These are phyloP conservation scores for Caerostris extrusa DNA, from an alignment of 1,140 invertebrate genomes.

Conservation along the genomic window DNA sequence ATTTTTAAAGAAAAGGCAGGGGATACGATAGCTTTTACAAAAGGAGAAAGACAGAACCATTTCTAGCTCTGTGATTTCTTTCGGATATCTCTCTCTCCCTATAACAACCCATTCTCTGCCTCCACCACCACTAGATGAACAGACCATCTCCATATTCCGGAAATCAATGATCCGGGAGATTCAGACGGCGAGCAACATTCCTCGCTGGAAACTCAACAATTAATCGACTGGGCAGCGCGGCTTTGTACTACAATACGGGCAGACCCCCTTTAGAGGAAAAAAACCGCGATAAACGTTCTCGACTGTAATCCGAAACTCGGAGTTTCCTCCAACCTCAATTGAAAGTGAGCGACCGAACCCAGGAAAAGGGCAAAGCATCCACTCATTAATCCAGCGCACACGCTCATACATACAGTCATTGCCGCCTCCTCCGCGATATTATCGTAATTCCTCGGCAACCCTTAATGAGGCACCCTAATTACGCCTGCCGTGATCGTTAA, in stretches of 20 bases:
- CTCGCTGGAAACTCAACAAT: constrained; percentile 10
- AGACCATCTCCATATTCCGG: neutral
- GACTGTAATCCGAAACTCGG: constrained; percentile 46
- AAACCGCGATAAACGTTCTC: constrained; percentile 68
- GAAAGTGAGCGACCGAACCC: constrained; percentile 67
- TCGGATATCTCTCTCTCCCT: neutral
- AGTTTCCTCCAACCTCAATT: constrained; percentile 67
- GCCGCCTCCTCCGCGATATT: constrained; percentile 76
- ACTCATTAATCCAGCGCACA: constrained; percentile 73
- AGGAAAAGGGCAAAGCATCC: constrained; percentile 72
- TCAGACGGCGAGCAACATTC: neutral
- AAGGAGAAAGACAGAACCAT: neutral
- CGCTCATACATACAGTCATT: constrained; percentile 67
- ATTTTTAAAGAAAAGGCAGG: neutral
- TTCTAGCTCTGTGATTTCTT: neutral
- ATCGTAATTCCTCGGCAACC: constrained; percentile 77
- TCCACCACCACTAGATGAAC: neutral
- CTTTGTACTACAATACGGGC: neutral
- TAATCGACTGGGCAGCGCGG: constrained; percentile 22
- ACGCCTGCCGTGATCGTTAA: constrained; percentile 77
- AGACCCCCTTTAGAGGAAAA: constrained; percentile 6
- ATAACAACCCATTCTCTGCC: too few species aligned
- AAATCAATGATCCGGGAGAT: neutral
- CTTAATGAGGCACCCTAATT: constrained; percentile 78
- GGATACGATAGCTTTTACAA: neutral